Base-by-base conservation (phyloP, 1,140 invertebrate species). In the Trachymyrmex septentrionalis region DNA sequence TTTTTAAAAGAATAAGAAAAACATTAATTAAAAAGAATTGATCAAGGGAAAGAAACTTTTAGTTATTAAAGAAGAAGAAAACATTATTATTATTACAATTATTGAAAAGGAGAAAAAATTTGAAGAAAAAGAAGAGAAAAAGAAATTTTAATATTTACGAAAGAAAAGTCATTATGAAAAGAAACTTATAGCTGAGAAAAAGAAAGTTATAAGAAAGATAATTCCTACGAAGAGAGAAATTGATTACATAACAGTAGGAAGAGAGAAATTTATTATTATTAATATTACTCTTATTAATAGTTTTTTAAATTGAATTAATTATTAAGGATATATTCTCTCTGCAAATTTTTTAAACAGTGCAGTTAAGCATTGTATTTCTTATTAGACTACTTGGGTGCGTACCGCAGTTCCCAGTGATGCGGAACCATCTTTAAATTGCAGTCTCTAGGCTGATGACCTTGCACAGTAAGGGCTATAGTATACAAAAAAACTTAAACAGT, bases 381-480 rank as follows among this genome's bases (percentile, higher is more conserved):
- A 34, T 53, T 55, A n/a, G n/a, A 80, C 55, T 12, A 69, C n/a
- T 55, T 48, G 48, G 48, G 48, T 69, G 30, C 55, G 50, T 44
- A 69, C 48, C 30, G 77, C 48, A 55, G n/a, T 81, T 16, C 2
- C 48, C 48, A 55, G 57, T 64, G 77, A 69, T 69, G 77, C 64
- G 77, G 48, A 69, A 69, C 63, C 14, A 14, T 16, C 48, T 80
- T 38, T 80, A 69, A 80, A 81, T 27, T 30, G 64, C 21, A 55
- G 10, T 38, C 14, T 27, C 63, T 81, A 81, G 50, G 21, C 66
- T 63, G 50, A 71, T 24, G 64, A 81, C 50, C 30, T 30, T 24
- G 16, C 21, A 44, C 16, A 0, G 21, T 81, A 38, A 30, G 38
- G 9, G 38, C 38, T 9, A 44, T 10, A 10, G 9, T 38, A 38